These are phyloP conservation scores for Pectinophora gossypiella DNA, from an alignment of 1,140 invertebrate species.

Conservation along the genomic window DNA sequence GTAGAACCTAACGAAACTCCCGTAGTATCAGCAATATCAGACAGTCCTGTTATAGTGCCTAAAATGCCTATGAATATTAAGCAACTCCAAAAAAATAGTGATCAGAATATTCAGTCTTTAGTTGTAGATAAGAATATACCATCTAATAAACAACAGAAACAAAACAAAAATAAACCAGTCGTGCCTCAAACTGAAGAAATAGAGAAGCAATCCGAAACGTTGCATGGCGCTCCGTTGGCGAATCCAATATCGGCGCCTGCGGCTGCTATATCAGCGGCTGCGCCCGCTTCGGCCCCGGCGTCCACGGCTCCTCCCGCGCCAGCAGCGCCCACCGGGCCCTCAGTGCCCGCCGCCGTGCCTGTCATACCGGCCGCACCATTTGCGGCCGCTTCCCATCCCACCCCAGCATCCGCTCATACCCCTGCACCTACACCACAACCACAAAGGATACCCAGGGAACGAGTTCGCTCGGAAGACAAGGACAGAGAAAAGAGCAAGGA, in stretches of 20 bases:
- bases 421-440: constrained; percentile 30
- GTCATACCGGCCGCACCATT: constrained; percentile 2
- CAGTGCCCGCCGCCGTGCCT: constrained; percentile 4
- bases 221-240: background rate
- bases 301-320: constrained; percentile 2
- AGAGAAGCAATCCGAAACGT: constrained; percentile 22
- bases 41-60: constrained; percentile 70
- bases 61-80: constrained; percentile 56
- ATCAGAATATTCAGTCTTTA: constrained; percentile 36
- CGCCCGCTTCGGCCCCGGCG: constrained; percentile 5
- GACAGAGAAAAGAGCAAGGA: constrained; percentile 24
- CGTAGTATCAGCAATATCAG: constrained; percentile 62
- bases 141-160: constrained; percentile 43
- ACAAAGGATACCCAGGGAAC: constrained; percentile 40
- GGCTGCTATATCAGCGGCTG: background rate
- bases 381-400: constrained; percentile 1
- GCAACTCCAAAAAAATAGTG: constrained; percentile 53
- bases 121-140: constrained; percentile 46
- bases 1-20: constrained; percentile 49
- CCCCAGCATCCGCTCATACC: background rate
- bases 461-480: constrained; percentile 41
- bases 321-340: background rate
- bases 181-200: constrained; percentile 48
- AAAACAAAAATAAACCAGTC: constrained; percentile 45
- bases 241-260: constrained; percentile 2